These are phyloP conservation scores for Lampropteryx suffumata DNA, from an alignment of 2,888 invertebrate species.

Conservation along the genomic window DNA sequence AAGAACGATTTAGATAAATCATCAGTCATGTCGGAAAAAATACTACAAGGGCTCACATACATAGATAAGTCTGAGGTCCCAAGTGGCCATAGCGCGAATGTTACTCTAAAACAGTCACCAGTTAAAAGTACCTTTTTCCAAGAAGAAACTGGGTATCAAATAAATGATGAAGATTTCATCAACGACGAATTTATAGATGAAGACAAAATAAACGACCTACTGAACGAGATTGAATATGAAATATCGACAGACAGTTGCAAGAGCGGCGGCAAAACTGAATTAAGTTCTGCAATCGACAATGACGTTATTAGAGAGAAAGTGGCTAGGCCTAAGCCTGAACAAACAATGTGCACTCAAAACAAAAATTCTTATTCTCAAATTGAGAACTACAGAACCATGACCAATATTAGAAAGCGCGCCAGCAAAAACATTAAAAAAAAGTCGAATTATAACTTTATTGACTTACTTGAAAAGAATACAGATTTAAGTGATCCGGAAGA, in stretches of 20 bases:
- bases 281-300: background rate
- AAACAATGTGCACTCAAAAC: background rate
- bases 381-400: constrained; percentile 2
- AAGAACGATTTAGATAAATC: constrained; percentile 42
- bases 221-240: constrained; percentile 66
- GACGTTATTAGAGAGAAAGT: background rate
- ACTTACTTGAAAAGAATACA: constrained; percentile 52
- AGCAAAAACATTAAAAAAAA: constrained; percentile 27
- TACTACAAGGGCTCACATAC: constrained; percentile 35
- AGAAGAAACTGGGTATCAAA: constrained; percentile 10
- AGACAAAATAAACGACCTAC: constrained; percentile 52
- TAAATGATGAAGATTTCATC: constrained; percentile 31
- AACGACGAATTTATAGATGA: constrained; percentile 49
- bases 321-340: background rate
- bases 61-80: constrained; percentile 2
- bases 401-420: constrained; percentile 7
- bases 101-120: background rate
- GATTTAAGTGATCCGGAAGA: constrained; percentile 45
- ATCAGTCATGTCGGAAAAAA: constrained; percentile 36
- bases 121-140: constrained; percentile 5
- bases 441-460: constrained; percentile 57
- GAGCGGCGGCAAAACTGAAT: background rate
- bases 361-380: background rate
- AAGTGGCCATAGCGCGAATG: background rate
- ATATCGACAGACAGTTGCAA: constrained; percentile 39